These are phyloP conservation scores for Paedocypris micromegethes DNA, from an alignment of 2,797 vertebrate genomes.

Conservation along the genomic window DNA sequence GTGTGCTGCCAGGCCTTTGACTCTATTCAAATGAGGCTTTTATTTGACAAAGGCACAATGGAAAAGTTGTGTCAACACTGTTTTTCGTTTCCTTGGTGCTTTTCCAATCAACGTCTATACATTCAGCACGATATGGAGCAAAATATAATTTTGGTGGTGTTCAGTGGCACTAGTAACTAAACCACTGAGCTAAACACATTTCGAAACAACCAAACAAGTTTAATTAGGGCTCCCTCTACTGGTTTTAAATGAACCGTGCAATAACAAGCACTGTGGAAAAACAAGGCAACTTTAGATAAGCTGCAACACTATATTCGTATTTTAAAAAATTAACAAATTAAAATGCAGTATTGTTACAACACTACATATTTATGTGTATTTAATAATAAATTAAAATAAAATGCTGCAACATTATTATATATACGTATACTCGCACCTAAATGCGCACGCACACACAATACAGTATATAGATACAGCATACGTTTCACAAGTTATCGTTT, in stretches of 20 bases:
- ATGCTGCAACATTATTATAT: too few relatives aligned
- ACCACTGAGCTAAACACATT: too few relatives aligned
- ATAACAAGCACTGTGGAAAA: background rate
- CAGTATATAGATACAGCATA: too few relatives aligned
- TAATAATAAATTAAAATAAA: too few relatives aligned
- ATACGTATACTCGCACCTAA: too few relatives aligned
- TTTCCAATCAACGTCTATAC: background rate
- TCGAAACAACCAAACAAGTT: background rate
- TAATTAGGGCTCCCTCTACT: slow-evolving; percentile 29
- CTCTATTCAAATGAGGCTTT: background rate
- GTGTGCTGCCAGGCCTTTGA: background rate
- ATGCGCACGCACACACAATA: too few relatives aligned
- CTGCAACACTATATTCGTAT: too few relatives aligned
- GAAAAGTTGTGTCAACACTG: slow-evolving; percentile 3
- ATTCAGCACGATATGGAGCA: background rate
- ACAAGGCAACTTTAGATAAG: background rate
- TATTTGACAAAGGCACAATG: slow-evolving; percentile 7
- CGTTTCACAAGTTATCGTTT: too few relatives aligned
- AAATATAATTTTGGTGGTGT: background rate
- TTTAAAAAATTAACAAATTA: too few relatives aligned
- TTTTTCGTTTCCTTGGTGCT: background rate
- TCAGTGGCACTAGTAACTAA: too few relatives aligned
- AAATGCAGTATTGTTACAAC: too few relatives aligned
- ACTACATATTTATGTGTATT: too few relatives aligned
- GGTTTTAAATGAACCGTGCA: background rate